These are phyloP conservation scores for Diaperis boleti DNA, from an alignment of 2,888 invertebrate genomes.

Conservation along the genomic window DNA sequence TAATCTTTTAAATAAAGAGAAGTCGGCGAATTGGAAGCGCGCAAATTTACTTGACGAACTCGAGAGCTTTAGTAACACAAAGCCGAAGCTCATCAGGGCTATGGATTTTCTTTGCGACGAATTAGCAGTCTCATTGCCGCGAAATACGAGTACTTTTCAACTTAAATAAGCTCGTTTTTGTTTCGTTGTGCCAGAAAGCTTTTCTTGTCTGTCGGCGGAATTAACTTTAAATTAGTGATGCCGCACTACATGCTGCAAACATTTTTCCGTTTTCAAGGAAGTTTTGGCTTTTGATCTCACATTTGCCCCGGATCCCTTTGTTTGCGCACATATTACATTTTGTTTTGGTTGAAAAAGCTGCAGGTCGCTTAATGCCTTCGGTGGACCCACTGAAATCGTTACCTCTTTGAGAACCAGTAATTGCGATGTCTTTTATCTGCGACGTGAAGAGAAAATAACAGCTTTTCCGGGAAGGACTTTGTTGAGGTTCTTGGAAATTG, in stretches of 20 bases:
- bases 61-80: constrained; percentile 14
- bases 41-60: constrained; percentile 24
- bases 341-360: background rate
- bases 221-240: background rate
- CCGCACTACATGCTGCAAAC: too few species aligned
- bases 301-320: too few species aligned
- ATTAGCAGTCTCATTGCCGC: constrained; percentile 9
- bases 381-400: background rate
- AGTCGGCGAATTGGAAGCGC: constrained; percentile 18
- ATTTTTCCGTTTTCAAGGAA: background rate
- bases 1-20: constrained; percentile 27
- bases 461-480: background rate
- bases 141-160: background rate
- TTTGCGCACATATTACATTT: background rate
- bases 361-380: background rate
- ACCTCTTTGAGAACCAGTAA: background rate
- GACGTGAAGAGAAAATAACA: background rate
- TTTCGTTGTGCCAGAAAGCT: background rate
- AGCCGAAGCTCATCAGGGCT: constrained; percentile 13
- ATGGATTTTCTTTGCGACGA: constrained; percentile 2
- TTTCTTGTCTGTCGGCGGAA: background rate
- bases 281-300: background rate
- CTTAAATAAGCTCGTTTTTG: background rate
- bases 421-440: background rate
- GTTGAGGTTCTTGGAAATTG: background rate